These are phyloP conservation scores for Mustela nigripes DNA, from an alignment of 2,113 vertebrate species.

Conservation along the genomic window DNA sequence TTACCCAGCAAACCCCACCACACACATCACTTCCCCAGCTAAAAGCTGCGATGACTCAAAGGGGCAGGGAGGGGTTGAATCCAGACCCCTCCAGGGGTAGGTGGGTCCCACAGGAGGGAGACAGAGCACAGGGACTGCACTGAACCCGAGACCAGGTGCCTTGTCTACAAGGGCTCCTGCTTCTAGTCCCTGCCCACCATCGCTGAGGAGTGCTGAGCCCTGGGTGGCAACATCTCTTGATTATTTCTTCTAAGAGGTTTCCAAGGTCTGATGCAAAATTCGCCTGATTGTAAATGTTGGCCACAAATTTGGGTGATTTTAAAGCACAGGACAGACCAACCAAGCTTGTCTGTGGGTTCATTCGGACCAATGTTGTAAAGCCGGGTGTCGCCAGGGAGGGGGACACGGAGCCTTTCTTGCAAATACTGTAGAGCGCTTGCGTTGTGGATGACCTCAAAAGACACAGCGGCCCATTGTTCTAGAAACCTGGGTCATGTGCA, in stretches of 20 bases:
- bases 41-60: background rate
- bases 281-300: background rate
- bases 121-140: background rate
- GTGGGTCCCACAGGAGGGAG: accelerated
- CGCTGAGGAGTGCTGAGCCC: background rate
- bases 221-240: accelerated
- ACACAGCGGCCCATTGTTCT: background rate
- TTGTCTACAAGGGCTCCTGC: accelerated
- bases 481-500: accelerated
- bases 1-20: background rate
- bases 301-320: background rate
- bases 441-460: background rate
- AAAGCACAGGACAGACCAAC: too few relatives aligned
- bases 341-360: accelerated
- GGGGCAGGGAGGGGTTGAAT: background rate
- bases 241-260: background rate
- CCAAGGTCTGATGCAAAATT: background rate
- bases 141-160: background rate
- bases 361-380: background rate
- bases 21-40: background rate
- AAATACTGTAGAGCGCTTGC: accelerated
- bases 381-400: background rate
- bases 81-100: too few relatives aligned
- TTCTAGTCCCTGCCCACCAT: background rate
- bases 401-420: accelerated